A percentile compares a stretch with the other conserved stretches of the same genome.
These are phyloP conservation scores for Drosophila melanica DNA, from an alignment of 1,140 invertebrate species.

Conservation along the genomic window DNA sequence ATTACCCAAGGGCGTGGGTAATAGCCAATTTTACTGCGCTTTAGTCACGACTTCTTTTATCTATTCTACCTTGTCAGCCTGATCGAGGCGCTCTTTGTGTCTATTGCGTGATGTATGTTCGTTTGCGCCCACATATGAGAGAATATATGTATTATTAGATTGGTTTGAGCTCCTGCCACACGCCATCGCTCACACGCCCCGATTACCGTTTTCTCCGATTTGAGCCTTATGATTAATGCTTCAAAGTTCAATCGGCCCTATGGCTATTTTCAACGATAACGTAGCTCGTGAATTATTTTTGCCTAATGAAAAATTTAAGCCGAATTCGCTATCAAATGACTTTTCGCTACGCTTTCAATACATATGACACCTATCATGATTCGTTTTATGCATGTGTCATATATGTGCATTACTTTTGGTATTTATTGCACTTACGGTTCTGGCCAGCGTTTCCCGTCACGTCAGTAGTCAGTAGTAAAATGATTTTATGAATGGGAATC, in stretches of 20 bases:
- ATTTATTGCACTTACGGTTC: slow-evolving; percentile 58
- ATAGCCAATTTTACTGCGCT: slow-evolving; percentile 63
- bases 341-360: not conserved
- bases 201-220: slow-evolving; percentile 5
- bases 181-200: slow-evolving; percentile 36
- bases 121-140: slow-evolving; percentile 3
- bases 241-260: slow-evolving; percentile 57
- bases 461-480: slow-evolving; percentile 23
- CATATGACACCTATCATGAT: slow-evolving; percentile 12
- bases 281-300: slow-evolving; percentile 54
- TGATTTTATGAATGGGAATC: slow-evolving; percentile 69
- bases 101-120: slow-evolving; percentile 47
- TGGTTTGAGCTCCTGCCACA: slow-evolving; percentile 21
- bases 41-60: slow-evolving; percentile 65
- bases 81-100: slow-evolving; percentile 12
- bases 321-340: slow-evolving; percentile 28
- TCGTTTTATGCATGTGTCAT: slow-evolving; percentile 61
- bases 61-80: slow-evolving; percentile 14
- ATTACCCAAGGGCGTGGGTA: slow-evolving; percentile 39
- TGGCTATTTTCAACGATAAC: slow-evolving; percentile 60
- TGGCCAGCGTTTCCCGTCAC: not conserved
- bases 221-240: slow-evolving; percentile 61
- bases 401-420: slow-evolving; percentile 36
- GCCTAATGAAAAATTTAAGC: slow-evolving; percentile 55
- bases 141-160: slow-evolving; percentile 20